Conservation (phyloP, 1,140 invertebrate genomes). For the Polypedilum pembai region DNA sequence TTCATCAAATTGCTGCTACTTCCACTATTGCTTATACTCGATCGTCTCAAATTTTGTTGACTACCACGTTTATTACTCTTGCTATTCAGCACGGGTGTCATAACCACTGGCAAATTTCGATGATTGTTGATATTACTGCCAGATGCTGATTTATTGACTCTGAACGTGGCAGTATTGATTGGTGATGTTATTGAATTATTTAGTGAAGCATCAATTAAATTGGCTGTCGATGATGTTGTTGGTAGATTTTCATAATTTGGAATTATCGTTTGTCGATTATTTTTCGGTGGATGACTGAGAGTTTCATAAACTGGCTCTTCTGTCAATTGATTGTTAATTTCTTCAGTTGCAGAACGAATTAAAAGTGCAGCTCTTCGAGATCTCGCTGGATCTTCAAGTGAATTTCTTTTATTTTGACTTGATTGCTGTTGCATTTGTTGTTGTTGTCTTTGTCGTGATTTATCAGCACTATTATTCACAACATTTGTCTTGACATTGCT, state of each 20-base stretch:
- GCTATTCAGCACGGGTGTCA: slow-evolving; percentile 19
- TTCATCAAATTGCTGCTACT: neutral
- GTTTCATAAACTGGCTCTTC: neutral
- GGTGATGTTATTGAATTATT: neutral
- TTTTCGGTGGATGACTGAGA: neutral
- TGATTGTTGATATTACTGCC: slow-evolving; percentile 24
- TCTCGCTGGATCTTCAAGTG: neutral
- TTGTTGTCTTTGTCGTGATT: neutral
- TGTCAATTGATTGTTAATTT: slow-evolving; percentile 4
- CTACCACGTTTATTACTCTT: neutral
- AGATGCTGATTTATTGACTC: slow-evolving; percentile 29
- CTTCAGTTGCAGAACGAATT: slow-evolving; percentile 1
- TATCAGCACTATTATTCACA: slow-evolving; percentile 32
- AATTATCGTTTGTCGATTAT: slow-evolving; percentile 4
- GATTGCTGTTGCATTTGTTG: neutral
- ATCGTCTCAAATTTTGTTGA: neutral
- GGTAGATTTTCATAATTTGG: slow-evolving; percentile 1
- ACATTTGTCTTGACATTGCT: slow-evolving; percentile 47
- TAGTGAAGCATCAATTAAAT: neutral
- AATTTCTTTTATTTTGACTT: neutral
- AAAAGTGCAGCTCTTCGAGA: slow-evolving; percentile 4
- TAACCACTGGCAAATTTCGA: slow-evolving; percentile 12
- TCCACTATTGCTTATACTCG: neutral
- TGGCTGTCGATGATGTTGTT: neutral
- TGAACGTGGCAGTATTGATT: slow-evolving; percentile 30